Base-by-base conservation (phyloP, 2,888 invertebrate species). In the Pandemis corylana region DNA sequence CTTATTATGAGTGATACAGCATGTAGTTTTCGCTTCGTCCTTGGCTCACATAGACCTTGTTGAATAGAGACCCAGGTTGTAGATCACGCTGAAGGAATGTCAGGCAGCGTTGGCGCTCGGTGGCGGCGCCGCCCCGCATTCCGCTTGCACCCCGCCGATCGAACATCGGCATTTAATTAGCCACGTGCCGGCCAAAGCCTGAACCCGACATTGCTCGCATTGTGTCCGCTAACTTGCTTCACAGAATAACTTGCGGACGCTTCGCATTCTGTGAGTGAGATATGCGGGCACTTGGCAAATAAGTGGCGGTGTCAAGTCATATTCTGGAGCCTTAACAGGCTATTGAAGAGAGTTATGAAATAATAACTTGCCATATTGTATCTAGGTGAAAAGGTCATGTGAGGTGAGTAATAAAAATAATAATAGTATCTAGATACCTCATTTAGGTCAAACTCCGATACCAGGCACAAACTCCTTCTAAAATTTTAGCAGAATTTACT, bases 91-190 rank as follows among this genome's bases (percentile, higher is more conserved):
- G 62, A 69, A 80, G 87, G 90, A 85, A 89, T 84, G 88, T 87
- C 81, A 80, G 80, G 87, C 81, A 87, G 90, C 86, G 89, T 83
- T 78, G 82, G 69, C 78, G 80, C 82, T 59, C 77, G 82, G 80
- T 84, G 83, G 84, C 80, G 69, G 89, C 90, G 89, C 83, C 89
- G 86, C 85, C 87, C 86, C 75, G 68, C 76, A 76, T 76, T 79
- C 78, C 76, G 69, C 76, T 71, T 77, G 75, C 72, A 84, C 83
- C 77, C 78, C 83, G 80, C 80, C 83, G 82, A 83, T 85, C 85
- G 84, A 86, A 83, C 90, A 87, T 87, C 82, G 94, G 93, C 91
- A 94, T 94, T 94, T 94, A 94, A 94, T 94, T 94, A 94, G 89
- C 91, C 92, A 90, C 93, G 91, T 91, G 89, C 93, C 91, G 81